Evolutionary conservation across 1,140 invertebrate genomes (phyloP).

Genomic region (Drosophila oshimai): DNA sequence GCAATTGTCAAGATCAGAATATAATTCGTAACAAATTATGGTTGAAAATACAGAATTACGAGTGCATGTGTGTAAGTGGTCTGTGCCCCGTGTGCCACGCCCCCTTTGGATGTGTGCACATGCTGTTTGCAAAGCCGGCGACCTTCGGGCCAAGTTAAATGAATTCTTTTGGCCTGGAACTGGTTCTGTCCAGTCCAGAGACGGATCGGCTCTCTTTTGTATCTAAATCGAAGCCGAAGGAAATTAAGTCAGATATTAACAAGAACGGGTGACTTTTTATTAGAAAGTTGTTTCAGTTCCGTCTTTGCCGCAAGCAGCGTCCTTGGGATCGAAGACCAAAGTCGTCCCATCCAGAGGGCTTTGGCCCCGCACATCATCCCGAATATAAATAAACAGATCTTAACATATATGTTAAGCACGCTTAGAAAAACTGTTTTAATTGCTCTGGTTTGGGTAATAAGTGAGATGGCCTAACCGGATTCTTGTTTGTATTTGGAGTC

Average conservation of each 20-base stretch:
- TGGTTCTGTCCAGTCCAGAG: conserved; percentile 41
- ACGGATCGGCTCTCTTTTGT: conserved; percentile 35
- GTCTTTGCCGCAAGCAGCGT: conserved; percentile 44
- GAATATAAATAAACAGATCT: conserved; percentile 43
- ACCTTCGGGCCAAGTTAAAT: conserved; percentile 53
- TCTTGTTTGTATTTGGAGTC: conserved; percentile 14
- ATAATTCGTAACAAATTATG: conserved; percentile 56
- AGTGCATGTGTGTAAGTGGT: conserved; percentile 28
- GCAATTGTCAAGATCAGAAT: conserved; percentile 7
- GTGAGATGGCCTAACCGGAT: conserved; percentile 46
- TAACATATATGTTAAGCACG: conserved; percentile 41
- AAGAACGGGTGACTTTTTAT: conserved; percentile 58
- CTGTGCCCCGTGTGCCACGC: conserved; percentile 35
- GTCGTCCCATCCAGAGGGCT: conserved; percentile 33
- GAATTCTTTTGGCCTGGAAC: conserved; percentile 55
- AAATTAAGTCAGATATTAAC: conserved; percentile 72
- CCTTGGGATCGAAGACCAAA: conserved; percentile 47
- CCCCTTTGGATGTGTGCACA: conserved; percentile 23
- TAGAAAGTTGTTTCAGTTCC: conserved; percentile 80
- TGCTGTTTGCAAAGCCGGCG: conserved; percentile 44
- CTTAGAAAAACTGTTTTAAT: conserved; percentile 44
- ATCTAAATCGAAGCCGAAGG: conserved; percentile 46
- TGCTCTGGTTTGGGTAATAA: conserved; percentile 44
- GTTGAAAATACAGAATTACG: conserved; percentile 20
- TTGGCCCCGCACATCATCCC: conserved; percentile 48